Evolutionary conservation across 2,888 invertebrate genomes (phyloP).

Genomic region (Ecdyonurus torrentis): DNA sequence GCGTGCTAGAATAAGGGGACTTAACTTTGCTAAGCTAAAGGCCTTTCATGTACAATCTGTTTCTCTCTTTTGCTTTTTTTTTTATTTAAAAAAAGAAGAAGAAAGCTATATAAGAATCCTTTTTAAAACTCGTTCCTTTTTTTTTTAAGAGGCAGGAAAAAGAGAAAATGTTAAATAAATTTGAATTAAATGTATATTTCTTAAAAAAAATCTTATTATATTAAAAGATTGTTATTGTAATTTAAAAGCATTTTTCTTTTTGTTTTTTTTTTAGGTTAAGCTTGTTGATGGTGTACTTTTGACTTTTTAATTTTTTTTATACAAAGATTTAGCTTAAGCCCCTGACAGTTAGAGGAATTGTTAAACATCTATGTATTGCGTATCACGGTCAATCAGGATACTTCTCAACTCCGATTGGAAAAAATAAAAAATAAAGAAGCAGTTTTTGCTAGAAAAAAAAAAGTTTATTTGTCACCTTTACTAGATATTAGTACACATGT

Average conservation of each 20-base stretch:
- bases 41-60: neutral
- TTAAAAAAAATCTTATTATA: neutral
- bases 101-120: neutral
- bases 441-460: no score
- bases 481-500: no score
- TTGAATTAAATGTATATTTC: neutral
- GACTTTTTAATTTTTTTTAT: neutral
- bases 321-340: neutral
- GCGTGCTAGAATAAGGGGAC: neutral
- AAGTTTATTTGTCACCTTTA: no score
- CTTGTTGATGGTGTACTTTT: no score
- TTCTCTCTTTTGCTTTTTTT: no score
- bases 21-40: neutral
- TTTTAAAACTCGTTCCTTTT: neutral
- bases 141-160: neutral
- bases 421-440: neutral
- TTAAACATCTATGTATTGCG: neutral
- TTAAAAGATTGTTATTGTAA: neutral
- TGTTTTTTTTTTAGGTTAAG: neutral
- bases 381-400: neutral
- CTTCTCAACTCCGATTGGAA: neutral
- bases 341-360: neutral
- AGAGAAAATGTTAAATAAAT: neutral
- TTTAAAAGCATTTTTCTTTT: no score
- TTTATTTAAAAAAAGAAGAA: no score